These are phyloP conservation scores for Echiichthys vipera DNA, from an alignment of 2,797 vertebrate species.

Conservation along the genomic window DNA sequence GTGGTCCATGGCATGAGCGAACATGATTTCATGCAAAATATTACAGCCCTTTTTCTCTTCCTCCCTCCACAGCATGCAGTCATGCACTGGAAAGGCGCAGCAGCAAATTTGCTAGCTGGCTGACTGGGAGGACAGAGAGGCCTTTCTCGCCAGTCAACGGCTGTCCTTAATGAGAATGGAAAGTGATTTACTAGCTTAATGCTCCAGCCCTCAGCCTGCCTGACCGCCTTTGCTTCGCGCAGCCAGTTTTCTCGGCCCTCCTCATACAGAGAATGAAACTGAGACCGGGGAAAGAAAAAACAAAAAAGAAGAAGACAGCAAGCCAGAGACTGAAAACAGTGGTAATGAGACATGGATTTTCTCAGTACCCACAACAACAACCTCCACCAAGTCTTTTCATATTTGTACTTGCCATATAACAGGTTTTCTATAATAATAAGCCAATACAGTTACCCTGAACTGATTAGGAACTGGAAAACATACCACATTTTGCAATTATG, in stretches of 20 bases:
- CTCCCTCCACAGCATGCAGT: conserved; percentile 48
- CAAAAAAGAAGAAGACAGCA: conserved; percentile 4
- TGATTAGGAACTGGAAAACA: conserved; percentile 33
- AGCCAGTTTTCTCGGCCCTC: conserved; percentile 63
- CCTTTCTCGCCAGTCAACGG: conserved; percentile 80
- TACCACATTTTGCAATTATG: conserved; percentile 15
- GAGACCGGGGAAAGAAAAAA: conserved; percentile 27
- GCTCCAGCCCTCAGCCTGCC: conserved; percentile 72
- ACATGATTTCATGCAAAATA: conserved; percentile 4
- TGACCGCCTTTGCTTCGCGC: conserved; percentile 56
- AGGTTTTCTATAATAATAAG: conserved; percentile 16
- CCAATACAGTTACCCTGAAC: conserved; percentile 10
- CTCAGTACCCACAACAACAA: conserved; percentile 33
- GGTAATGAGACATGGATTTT: conserved; percentile 56
- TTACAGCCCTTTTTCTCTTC: conserved; percentile 20
- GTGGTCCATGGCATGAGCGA: not conserved
- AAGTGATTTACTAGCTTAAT: conserved; percentile 84
- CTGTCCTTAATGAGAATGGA: conserved; percentile 85
- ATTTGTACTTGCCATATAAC: conserved; percentile 30
- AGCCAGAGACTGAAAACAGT: conserved; percentile 39
- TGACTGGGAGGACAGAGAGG: conserved; percentile 81
- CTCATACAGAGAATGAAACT: conserved; percentile 58
- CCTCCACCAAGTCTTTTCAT: conserved; percentile 43
- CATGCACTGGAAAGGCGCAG: conserved; percentile 69
- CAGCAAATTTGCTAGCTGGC: conserved; percentile 78